Base-by-base conservation (phyloP, 2,797 vertebrate genomes). In the Phataginus tetradactyla region DNA sequence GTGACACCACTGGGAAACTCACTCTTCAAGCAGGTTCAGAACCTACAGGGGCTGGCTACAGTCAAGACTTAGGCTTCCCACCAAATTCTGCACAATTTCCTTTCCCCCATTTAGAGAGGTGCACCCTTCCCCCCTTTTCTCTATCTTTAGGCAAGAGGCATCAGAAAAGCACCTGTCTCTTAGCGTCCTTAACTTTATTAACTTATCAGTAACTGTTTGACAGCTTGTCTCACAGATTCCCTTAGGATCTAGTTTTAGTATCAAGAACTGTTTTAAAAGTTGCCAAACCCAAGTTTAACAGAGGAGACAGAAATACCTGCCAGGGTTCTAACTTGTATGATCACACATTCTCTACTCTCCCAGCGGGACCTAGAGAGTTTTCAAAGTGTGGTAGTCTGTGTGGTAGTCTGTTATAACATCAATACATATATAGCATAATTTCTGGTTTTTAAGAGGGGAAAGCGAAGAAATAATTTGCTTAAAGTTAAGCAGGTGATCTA, bases 261-360 rank as follows among this genome's bases (percentile, higher is more conserved):
- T 85, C 91, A 89, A 97, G 93, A 90, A 95, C 42, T 68, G 72
- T 88, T 95, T 90, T 88, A 61, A 92, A 77, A 96, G 88, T 96
- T 96, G 90, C 79, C 94, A 95, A 96, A 92, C 86, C 49, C 88
- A 94, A 88, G 86, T 95, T 96, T 90, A 96, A 96, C 81, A 89
- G 68, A 78, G 21, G 29, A 93, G 95, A 95, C 90, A 96, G 87
- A 97, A 96, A 95, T 92, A 95, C 23, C 85, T 20, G 5, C 34
- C 80, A 25, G 84, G 63, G 17, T 49, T 92, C 69, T 81, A 37
- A 34, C 57, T 8, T 37, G 18, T 49, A 75, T 75, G 39, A 57
- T 93, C 71, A 92, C 53, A 79, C 51, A n/a, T 42, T 59, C 59
- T 34, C 75, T 29, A 25, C 71, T 69, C 75, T 71, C 72, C 71